Base-by-base conservation (phyloP, 2,888 invertebrate genomes). In the Digitonthophagus gazella region DNA sequence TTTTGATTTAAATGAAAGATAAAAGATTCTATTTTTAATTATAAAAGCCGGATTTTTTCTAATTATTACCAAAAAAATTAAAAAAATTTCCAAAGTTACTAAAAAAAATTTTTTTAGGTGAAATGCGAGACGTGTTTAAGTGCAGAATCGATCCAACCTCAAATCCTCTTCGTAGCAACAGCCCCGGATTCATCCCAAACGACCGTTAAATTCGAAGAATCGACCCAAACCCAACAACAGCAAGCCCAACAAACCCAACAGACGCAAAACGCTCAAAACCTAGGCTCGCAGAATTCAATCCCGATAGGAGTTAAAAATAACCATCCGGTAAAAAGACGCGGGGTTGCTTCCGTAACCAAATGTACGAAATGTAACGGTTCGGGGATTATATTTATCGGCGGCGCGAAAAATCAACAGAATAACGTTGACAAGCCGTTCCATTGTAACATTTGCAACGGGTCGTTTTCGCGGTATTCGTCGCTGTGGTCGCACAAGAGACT, bases 321-420 rank as follows among this genome's bases (percentile, higher is more conserved):
- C 67, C 93, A 93, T 86, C 93, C 93, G 70, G 93, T 93, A 28
- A 93, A 93, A 82, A 90, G 92, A 80, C 88, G 93, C 82, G 93
- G 92, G 74, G 86, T 93, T 71, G 92, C 93, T 15, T 90, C 91
- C 63, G 93, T 94, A 65, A 93, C 93, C 16, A 95, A 94, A 80
- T 95, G 94, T 80, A 93, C 93, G 76, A 94, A 94, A 81, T 95
- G 94, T 80, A 95, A 94, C 80, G 94, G 94, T 20, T 93, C 93
- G 2, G 94, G 94, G 61, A 92, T 94, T 66, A 93, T 95, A 75
- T 92, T 92, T 79, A 90, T 61, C 16, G 91, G 91, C 70, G 89
- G 88, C 44, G 85, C 87, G 71, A 89, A 88, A 78, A 88, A 88
- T 78, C 84, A 86, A 75, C 87, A 86, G 76, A 85, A 84, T 76